Evolutionary conservation across 2,113 vertebrate species (phyloP), one percentile per base, ranked within the genome.

Genomic region (Gymnogyps californianus): DNA sequence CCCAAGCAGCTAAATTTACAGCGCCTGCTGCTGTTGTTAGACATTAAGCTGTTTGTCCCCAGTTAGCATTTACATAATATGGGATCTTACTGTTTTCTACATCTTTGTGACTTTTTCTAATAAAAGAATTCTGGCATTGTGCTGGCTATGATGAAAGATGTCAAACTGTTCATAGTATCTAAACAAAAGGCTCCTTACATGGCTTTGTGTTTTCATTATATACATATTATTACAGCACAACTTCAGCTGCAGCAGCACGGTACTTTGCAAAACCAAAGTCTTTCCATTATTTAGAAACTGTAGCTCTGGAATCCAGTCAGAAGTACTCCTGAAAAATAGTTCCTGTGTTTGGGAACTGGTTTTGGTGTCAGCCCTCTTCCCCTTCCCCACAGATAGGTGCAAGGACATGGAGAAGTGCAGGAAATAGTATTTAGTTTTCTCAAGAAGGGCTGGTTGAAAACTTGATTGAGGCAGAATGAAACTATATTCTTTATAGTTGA

Each of bases 81-180:
- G 65, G 22, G 71, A 69, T 81, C 83, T 88, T 40, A 93, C 89
- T 94, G 96, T 94, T 97, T 93, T 84, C 72, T 64, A 16, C 54
- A 42, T 86, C 55, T 91, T n/a, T 86, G 78, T 83, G 90, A 59
- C 74, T 95, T 93, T 54, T 89, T 75, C 59, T 78, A 76, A 74
- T 71, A 78, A 90, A 84, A 87, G 66, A 94, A 59, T 66, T 91
- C 70, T 92, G 77, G 31, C 34, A 13, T 91, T 90, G 66, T 87
- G 82, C 91, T 97, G 90, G 58, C 74, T 55, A 26, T 17, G 83
- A 64, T 84, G 92, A 85, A 94, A 91, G 89, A 66, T 91, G 83
- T 89, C 89, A 93, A 71, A 90, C 90, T 87, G 94, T 87, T 96
- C 49, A 2, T 51, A 32, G 81, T 54, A 40, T 86, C 89, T 83